These are phyloP conservation scores for Sphaeramia orbicularis DNA, from an alignment of 2,797 vertebrate genomes.

Conservation along the genomic window DNA sequence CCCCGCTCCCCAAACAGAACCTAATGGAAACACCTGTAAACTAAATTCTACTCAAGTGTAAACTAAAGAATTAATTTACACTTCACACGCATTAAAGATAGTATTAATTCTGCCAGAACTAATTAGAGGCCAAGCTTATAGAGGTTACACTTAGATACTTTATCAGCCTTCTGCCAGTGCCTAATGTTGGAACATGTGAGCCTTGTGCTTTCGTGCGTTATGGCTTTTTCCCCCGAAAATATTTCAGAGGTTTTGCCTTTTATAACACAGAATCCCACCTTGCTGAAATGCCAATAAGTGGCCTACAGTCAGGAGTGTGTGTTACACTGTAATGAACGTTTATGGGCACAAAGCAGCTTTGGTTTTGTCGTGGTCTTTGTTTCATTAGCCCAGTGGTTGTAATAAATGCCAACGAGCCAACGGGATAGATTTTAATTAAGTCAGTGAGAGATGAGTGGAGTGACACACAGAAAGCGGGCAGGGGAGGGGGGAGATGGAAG, in stretches of 20 bases:
- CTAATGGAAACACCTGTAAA: no score
- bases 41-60: no score
- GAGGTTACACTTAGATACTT: slow-evolving; percentile 1
- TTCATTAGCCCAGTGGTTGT: slow-evolving; percentile 81
- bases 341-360: slow-evolving; percentile 74
- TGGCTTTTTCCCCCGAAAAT: no score
- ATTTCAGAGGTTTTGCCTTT: no score
- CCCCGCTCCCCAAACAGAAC: background rate
- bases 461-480: slow-evolving; percentile 71
- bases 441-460: slow-evolving; percentile 82
- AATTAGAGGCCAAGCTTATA: slow-evolving; percentile 5
- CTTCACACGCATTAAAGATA: background rate
- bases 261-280: slow-evolving; percentile 38
- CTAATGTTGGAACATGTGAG: no score
- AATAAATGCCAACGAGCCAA: slow-evolving; percentile 83
- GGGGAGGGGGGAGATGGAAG: slow-evolving; percentile 34
- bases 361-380: slow-evolving; percentile 77
- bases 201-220: no score
- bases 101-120: slow-evolving; percentile 5
- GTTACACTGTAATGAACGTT: slow-evolving; percentile 73
- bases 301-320: slow-evolving; percentile 35
- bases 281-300: slow-evolving; percentile 57
- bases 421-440: slow-evolving; percentile 86
- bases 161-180: no score
- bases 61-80: slow-evolving; percentile 31